Evolutionary conservation across 1,140 invertebrate species (phyloP).

Genomic region (Megalopta genalis): DNA sequence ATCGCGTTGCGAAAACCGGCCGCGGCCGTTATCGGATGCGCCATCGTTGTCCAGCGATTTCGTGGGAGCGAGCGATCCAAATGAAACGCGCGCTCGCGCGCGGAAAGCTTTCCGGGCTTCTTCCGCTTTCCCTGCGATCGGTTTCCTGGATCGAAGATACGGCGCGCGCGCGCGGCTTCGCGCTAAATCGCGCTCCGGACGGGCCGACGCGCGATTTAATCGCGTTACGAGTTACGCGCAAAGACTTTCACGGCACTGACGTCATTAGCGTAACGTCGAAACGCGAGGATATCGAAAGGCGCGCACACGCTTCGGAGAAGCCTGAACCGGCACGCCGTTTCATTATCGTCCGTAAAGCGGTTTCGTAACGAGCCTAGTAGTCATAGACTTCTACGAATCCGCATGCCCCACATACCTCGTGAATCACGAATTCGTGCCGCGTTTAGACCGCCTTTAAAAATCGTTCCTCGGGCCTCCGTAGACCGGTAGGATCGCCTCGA

Average conservation of each 20-base stretch:
- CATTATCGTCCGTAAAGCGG: background rate
- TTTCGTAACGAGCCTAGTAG: conserved; percentile 18
- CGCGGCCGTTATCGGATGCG: conserved; percentile 52
- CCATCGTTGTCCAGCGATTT: conserved; percentile 13
- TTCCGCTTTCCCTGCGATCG: too few relatives aligned
- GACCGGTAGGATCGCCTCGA: background rate
- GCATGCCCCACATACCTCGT: conserved; percentile 18
- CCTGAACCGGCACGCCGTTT: background rate
- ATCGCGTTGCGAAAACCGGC: conserved; percentile 50
- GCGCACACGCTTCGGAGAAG: background rate
- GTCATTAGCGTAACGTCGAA: conserved; percentile 19
- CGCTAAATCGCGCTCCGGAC: background rate
- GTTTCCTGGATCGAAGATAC: too few relatives aligned
- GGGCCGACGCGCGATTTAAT: conserved; percentile 14
- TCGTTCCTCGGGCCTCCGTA: background rate
- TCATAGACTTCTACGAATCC: conserved; percentile 17
- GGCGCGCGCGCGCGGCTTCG: too few relatives aligned
- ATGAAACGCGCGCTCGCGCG: background rate
- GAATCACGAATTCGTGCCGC: conserved; percentile 26
- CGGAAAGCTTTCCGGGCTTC: too few relatives aligned
- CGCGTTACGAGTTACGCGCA: conserved; percentile 18
- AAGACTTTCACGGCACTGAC: conserved; percentile 37
- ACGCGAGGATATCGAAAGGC: conserved; percentile 18
- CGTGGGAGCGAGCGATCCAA: too few relatives aligned
- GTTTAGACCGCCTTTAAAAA: background rate